Evolutionary conservation across 2,113 vertebrate species (phyloP), one percentile per base, ranked within the genome.

Genomic region (Pardalotus punctatus): DNA sequence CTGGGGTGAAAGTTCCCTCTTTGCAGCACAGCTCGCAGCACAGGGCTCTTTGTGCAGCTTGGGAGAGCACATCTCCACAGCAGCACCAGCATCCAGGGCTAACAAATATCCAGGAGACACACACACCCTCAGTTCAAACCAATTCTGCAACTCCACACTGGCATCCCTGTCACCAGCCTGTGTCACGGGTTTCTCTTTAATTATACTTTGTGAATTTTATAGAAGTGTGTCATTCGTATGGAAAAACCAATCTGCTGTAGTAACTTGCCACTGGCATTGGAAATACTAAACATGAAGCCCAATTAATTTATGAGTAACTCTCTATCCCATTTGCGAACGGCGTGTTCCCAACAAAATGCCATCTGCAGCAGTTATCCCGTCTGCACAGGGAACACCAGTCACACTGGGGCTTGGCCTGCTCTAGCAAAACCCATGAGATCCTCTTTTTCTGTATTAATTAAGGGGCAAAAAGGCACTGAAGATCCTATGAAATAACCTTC

Each of bases 401-500:
- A 43, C 25, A 11, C 25, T 62, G 61, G 22, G 21, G 47, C 51
- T 43, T 60, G 40, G 67, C 40, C 56, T 53, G 56, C 87, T 58
- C 61, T 5, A 36, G 57, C 42, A 83, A 88, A 91, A 51, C 79
- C 58, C 85, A 66, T 24, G 60, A 88, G 67, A 91, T 36, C 58
- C 1, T 80, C 42, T 45, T 38, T 58, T 48, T 50, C 54, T 7
- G 2, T 42, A 64, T 61, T 86, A 86, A 86, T 3, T 10, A 88
- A 62, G 25, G 47, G 62, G 40, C 43, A 83, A 91, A 65, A 92
- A 90, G 76, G 48, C 90, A 78, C 72, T 38, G 36, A 88, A 88
- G 79, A 88, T 48, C 35, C 31, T 96, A 86, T 93, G 80, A 94
- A 95, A 81, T 84, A 77, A 81, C 87, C 69, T 91, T 96, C 91